phyloP scores from a whole-genome alignment of 2,888 invertebrate species.

The Rotaria magnacalcarata region DNA sequence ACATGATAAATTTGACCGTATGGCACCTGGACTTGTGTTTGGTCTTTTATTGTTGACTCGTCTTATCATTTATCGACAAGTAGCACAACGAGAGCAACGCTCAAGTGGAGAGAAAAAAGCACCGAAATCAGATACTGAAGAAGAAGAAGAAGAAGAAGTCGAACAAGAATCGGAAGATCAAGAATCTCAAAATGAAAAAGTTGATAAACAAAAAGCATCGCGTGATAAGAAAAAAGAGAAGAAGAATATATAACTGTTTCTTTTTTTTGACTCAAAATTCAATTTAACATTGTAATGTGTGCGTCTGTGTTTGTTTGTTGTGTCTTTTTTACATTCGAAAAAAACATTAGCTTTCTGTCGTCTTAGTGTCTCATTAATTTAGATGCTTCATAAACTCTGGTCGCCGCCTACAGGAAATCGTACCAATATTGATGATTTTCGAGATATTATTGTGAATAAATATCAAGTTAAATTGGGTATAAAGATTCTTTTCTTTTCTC shows the following conservation, averaged over 20 bases:
- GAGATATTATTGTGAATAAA: constrained; percentile 52
- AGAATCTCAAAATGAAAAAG: background rate
- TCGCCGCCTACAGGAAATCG: constrained; percentile 49
- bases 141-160: background rate
- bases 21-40: constrained; percentile 59
- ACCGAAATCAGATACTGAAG: background rate
- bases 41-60: constrained; percentile 57
- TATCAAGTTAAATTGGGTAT: constrained; percentile 52
- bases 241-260: background rate
- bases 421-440: constrained; percentile 54
- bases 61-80: constrained; percentile 56
- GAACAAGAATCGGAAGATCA: constrained; percentile 11
- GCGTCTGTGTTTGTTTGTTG: background rate
- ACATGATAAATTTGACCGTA: constrained; percentile 57
- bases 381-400: constrained; percentile 50
- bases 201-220: background rate
- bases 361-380: background rate
- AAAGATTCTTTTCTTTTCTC: constrained; percentile 34
- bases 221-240: background rate
- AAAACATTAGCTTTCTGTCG: background rate
- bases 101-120: background rate
- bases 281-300: background rate
- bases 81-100: constrained; percentile 47
- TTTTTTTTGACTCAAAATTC: background rate
- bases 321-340: background rate